Evolutionary conservation across 2,888 invertebrate genomes (phyloP).

Genomic region (Helicoverpa assulta): DNA sequence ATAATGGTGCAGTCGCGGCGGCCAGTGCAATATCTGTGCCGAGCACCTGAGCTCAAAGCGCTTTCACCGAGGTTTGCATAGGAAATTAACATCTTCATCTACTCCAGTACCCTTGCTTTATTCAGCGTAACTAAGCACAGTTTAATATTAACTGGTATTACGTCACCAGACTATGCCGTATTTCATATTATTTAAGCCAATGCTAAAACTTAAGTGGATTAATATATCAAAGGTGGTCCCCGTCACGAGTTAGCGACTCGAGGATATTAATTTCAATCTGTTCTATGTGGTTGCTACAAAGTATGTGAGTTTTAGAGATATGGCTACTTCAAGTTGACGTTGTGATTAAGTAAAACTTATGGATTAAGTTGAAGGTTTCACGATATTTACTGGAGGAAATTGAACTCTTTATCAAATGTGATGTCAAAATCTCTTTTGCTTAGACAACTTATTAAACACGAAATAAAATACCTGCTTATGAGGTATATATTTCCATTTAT

Average conservation of each 20-base stretch:
- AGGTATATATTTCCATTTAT: conserved; percentile 3
- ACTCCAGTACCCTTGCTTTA: conserved; percentile 59
- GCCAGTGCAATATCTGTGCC: conserved; percentile 56
- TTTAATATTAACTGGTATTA: conserved; percentile 44
- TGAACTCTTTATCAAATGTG: conserved; percentile 16
- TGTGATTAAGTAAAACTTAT: conserved; percentile 47
- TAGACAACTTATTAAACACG: background rate
- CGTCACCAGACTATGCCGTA: conserved; percentile 10
- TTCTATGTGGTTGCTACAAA: conserved; percentile 31
- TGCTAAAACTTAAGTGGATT: conserved; percentile 56
- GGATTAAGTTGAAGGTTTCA: conserved; percentile 34
- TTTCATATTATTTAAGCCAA: conserved; percentile 52
- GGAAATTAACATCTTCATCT: conserved; percentile 75
- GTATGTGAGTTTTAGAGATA: conserved; percentile 30
- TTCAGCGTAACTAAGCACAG: conserved; percentile 41
- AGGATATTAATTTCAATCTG: conserved; percentile 54
- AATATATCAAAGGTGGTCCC: conserved; percentile 65
- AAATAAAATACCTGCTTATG: background rate
- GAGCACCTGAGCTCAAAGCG: conserved; percentile 65
- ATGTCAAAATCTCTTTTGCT: conserved; percentile 3
- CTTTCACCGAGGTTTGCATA: conserved; percentile 67
- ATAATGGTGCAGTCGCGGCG: conserved; percentile 36
- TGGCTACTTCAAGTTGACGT: conserved; percentile 43
- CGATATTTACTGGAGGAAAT: conserved; percentile 33
- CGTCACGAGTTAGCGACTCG: conserved; percentile 58